These are phyloP conservation scores for Enteromius argenteus DNA, from an alignment of 2,797 vertebrate species.

Conservation along the genomic window DNA sequence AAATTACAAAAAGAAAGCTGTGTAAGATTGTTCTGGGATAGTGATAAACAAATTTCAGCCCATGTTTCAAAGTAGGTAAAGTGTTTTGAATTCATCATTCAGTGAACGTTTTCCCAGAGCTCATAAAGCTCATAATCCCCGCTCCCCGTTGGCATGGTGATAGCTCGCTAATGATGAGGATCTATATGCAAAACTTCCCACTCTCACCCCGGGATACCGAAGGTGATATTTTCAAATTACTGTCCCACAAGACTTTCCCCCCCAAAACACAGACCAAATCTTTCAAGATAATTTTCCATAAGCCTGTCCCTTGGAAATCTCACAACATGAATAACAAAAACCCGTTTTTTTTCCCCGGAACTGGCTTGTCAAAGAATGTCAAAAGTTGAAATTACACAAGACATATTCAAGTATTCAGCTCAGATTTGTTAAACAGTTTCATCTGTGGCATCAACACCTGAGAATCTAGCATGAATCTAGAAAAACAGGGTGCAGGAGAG, in stretches of 20 bases:
- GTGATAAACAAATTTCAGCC: conserved; percentile 79
- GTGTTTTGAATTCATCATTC: conserved; percentile 62
- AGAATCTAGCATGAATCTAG: background rate
- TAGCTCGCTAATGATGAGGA: conserved; percentile 66
- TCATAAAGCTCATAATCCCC: conserved; percentile 62
- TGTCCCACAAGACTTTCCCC: conserved; percentile 53
- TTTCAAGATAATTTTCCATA: conserved; percentile 37
- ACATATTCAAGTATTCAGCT: background rate
- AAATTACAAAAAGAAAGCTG: conserved; percentile 99
- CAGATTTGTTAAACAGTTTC: background rate
- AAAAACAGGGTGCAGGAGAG: conserved; percentile 1
- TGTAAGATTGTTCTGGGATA: conserved; percentile 91
- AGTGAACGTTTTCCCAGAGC: conserved; percentile 26
- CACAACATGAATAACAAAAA: conserved; percentile 29
- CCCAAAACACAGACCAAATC: conserved; percentile 51
- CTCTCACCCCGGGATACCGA: conserved; percentile 59
- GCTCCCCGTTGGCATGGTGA: conserved; percentile 59
- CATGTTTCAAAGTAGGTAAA: conserved; percentile 62
- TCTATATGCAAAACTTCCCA: conserved; percentile 65
- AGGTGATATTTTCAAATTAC: conserved; percentile 50
- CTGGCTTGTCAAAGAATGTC: background rate
- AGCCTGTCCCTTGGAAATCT: conserved; percentile 12
- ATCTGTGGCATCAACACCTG: background rate
- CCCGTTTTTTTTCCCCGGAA: background rate
- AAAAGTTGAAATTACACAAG: background rate